Evolutionary conservation across 2,797 vertebrate genomes (phyloP), one percentile per base, ranked within the genome.

Genomic region (Chelon auratus): DNA sequence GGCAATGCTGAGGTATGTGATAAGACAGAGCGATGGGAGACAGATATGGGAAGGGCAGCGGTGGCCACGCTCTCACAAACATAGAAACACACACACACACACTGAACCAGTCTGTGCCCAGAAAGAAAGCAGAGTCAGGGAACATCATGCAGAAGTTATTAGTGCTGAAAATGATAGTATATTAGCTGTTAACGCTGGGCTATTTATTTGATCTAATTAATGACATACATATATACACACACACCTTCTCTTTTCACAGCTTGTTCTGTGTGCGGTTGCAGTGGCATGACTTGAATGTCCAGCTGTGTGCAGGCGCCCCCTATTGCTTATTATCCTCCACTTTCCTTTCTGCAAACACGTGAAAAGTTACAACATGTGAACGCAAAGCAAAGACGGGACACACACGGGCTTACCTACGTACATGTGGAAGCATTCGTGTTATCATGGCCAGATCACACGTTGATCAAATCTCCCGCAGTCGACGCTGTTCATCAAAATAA

Each of bases 261-360:
- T 72, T 70, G 55, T 71, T 33, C 42, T 80, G 74, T 79, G 68
- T 76, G 66, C 56, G 18, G 48, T 47, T 60, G 51, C 52, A 72
- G 48, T 53, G 54, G 55, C 61, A 51, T 80, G 63, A 58, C 63
- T 76, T 84, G 62, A 69, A 63, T 68, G 75, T 90, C 89, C 78
- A 85, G 89, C 90, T 94, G 93, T 93, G 85, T 88, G 52, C 89
- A 94, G 90, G 94, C 94, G 94, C 96, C 96, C 95, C 94, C 95
- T 96, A 68, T 95, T 85, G 95, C 89, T 89, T 72, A 51, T 45
- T 86, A 45, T 79, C 45, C 72, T 82, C 76, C 66, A 75, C 66
- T 83, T 80, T 81, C 36, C 37, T 33, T 51, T 56, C 51, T 70
- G 60, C 68, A 71, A 79, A 81, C 24, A 33, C 30, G 55, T 51